Conservation (phyloP, 2,797 vertebrate genomes). For the Tachyglossus aculeatus region DNA sequence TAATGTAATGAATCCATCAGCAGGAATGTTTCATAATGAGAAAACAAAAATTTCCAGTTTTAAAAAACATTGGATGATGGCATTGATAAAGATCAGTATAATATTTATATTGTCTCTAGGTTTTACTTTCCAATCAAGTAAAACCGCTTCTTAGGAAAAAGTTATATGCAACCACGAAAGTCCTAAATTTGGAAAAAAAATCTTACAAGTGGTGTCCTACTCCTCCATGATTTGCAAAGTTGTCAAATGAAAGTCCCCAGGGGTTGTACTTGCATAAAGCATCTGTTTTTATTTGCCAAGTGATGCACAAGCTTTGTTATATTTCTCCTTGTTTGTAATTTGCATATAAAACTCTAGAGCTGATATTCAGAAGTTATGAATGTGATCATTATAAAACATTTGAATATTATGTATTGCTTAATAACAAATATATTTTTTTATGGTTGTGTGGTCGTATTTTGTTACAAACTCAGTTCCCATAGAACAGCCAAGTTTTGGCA, state of each 20-base stretch:
- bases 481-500: background rate
- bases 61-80: background rate
- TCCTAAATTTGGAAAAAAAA: too few species aligned
- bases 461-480: background rate
- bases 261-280: background rate
- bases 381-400: constrained; percentile 46
- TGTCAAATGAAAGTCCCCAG: background rate
- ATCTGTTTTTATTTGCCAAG: constrained; percentile 16
- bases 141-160: background rate
- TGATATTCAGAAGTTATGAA: constrained; percentile 41
- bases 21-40: constrained; percentile 7
- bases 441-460: constrained; percentile 38
- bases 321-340: constrained; percentile 68
- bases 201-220: too few species aligned
- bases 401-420: constrained; percentile 63
- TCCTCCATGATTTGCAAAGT: background rate
- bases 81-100: background rate
- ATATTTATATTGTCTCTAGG: too few species aligned
- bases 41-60: constrained; percentile 37
- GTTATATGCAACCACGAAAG: too few species aligned
- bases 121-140: too few species aligned
- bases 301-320: constrained; percentile 41
- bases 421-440: constrained; percentile 81
- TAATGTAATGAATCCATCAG: constrained; percentile 50
- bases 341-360: constrained; percentile 53